Base-by-base conservation (phyloP, 2,888 invertebrate genomes). In the Heliconius ethilla region DNA sequence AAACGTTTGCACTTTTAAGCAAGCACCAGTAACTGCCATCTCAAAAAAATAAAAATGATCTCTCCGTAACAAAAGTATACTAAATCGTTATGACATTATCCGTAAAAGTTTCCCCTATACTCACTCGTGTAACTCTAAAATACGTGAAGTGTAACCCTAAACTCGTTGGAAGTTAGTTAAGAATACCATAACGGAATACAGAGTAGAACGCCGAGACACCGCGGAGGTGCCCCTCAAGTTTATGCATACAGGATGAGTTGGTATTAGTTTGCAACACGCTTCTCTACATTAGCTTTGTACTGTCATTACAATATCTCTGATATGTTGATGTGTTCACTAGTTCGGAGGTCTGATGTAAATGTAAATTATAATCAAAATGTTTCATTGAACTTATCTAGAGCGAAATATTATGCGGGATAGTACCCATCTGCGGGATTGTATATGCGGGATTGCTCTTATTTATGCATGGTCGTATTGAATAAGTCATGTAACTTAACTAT, bases 231-330 rank as follows among this genome's bases (percentile, higher is more conserved):
- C 78, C 81, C 81, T 78, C 81, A 88, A 91, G 89, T 92, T 91
- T 88, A 88, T 89, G 91, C 91, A 91, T 91, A 87, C 88, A 83
- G 86, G 88, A 92, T 92, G 90, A 91, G 86, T 85, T 85, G 83
- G 87, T 90, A 91, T 91, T 91, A 92, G 91, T 91, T 90, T 83
- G 80, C 84, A 86, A 87, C 87, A 87, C 82, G 82, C 87, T 88
- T 86, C 86, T 86, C 89, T 88, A 85, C 87, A 89, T 89, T 89
- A 88, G 84, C 91, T 90, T 90, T 90, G 90, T 90, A 86, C 85
- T 86, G 84, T 85, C 87, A 88, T 91, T 90, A 91, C 87, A 89
- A 89, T 89, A 88, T 89, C 87, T 89, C 82, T 89, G 90, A 89
- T 89, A 88, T 90, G 89, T 85, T 88, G 88, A 90, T 88, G 85